phyloP scores from a whole-genome alignment of 2,888 invertebrate genomes.

The Hesperia comma region DNA sequence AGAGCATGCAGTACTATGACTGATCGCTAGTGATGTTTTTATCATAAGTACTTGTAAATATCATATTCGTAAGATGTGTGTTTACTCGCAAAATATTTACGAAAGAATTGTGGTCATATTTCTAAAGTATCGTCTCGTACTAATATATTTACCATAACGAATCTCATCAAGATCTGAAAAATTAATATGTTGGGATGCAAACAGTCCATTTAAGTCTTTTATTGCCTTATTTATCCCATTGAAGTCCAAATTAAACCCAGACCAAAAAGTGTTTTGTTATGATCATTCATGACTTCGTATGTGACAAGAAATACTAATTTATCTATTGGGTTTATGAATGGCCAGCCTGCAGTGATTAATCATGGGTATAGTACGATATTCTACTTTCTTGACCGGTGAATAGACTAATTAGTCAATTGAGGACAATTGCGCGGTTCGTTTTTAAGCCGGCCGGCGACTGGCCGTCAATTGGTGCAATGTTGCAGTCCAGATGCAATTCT shows the following conservation, averaged over 20 bases:
- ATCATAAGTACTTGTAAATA: background rate
- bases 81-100: background rate
- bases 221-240: too few species aligned
- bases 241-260: too few species aligned
- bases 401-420: conserved; percentile 72
- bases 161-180: too few species aligned
- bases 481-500: conserved; percentile 74
- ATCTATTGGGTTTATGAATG: background rate
- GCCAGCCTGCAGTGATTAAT: conserved; percentile 17
- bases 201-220: too few species aligned
- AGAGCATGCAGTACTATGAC: background rate
- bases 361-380: conserved; percentile 40
- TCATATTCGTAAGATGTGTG: background rate
- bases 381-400: conserved; percentile 53
- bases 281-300: too few species aligned
- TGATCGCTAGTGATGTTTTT: background rate
- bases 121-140: too few species aligned
- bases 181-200: too few species aligned
- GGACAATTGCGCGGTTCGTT: conserved; percentile 73
- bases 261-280: background rate
- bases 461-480: conserved; percentile 65
- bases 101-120: too few species aligned
- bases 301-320: too few species aligned
- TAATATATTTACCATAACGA: too few species aligned
- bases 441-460: conserved; percentile 52